Conservation (phyloP, 1,140 invertebrate species). For the Kradibia gibbosae region DNA sequence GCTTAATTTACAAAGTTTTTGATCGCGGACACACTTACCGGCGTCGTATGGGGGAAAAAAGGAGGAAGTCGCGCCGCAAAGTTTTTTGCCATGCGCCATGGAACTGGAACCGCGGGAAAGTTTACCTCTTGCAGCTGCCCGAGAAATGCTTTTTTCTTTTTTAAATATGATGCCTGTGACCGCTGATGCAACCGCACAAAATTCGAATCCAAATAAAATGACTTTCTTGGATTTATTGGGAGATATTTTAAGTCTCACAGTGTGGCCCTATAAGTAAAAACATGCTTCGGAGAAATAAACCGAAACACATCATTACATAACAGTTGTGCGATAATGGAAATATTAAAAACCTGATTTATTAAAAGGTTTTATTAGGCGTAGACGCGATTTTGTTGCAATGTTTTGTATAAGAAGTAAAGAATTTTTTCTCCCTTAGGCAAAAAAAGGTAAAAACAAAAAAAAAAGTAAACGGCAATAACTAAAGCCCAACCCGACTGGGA, state of each 20-base stretch:
- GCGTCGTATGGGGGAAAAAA: no score
- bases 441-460: no score
- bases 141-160: neutral
- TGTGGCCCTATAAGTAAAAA: neutral
- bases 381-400: neutral
- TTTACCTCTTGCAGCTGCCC: neutral
- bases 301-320: neutral
- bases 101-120: neutral
- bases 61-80: neutral
- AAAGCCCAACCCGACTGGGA: no score
- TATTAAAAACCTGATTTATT: neutral
- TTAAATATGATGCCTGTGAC: no score
- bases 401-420: no score
- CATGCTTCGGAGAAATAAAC: neutral
- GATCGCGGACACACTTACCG: no score
- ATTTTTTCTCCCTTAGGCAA: no score
- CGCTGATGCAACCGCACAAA: neutral
- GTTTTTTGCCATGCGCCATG: neutral
- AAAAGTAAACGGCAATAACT: no score
- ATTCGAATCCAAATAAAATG: neutral
- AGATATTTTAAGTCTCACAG: slow-evolving; percentile 4
- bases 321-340: neutral
- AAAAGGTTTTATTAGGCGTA: neutral
- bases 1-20: no score
- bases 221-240: neutral